Base-by-base conservation (phyloP, 2,797 vertebrate genomes). In the Octomys mimax region DNA sequence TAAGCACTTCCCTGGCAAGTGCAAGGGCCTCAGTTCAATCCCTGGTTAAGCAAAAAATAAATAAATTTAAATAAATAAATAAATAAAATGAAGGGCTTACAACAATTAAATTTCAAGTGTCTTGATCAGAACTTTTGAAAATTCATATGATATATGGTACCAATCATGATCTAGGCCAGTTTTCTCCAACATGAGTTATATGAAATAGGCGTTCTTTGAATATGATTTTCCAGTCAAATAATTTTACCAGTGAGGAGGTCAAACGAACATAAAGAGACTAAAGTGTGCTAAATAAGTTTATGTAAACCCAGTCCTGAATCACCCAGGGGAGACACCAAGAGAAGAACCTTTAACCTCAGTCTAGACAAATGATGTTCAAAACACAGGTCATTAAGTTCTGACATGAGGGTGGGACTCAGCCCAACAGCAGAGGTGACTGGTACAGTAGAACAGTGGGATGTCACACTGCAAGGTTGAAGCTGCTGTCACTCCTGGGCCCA, bases 41-140 rank as follows among this genome's bases (percentile, higher is more conserved):
- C 42, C 42, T 42, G 42, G 42, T 42, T 42, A 42, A 42, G 42
- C 42, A 42, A 42, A 42, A 42, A 42, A 42, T 42, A 42, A 42
- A 42, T 42, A 42, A 42, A 42, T 42, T 42, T 5, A 42, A 42
- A 42, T 42, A 42, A 42, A 42, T 39, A 39, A 39, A 39, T 42
- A 42, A 42, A 42, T 42, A 57, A 57, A 89, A 78, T 6, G 6
- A 24, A 92, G 6, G 5, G 54, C 12, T 94, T 26, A 84, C 21
- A n/a, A 5, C 26, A 59, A 8, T 96, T 93, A 84, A 42, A 90
- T 81, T 90, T 91, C 36, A 85, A 62, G 8, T 70, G 12, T 85
- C 31, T 87, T 83, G 21, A 80, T 92, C 81, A 90, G 31, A 90
- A 87, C 19, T 36, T 31, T 24, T 66, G 59, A 87, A 94, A 87